Base-by-base conservation (phyloP, 1,140 invertebrate genomes). In the Lasaia peninsularis region DNA sequence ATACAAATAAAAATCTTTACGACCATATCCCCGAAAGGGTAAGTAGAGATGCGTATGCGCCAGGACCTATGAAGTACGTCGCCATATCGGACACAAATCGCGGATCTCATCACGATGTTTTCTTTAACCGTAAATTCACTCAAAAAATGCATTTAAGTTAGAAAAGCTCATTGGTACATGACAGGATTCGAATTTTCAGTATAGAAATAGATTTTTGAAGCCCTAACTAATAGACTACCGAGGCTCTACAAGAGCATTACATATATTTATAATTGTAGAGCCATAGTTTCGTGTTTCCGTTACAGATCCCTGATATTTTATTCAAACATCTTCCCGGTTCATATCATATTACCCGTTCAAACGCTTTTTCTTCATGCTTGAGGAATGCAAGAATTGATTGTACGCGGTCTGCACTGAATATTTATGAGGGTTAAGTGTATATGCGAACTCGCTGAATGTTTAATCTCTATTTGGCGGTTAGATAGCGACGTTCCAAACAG, bases 391-490 rank as follows among this genome's bases (percentile, higher is more conserved):
- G 80, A 86, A 86, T 83, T 85, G 83, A 83, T 85, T 82, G 80
- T 83, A 72, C 75, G 81, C 69, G 78, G 69, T 85, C 67, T 77
- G 70, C 54, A 56, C 68, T 78, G 81, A 84, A 85, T 87, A 85
- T 87, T 87, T 84, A 87, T 85, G 68, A 85, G 80, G 79, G 81
- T 79, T 83, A 86, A 85, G 81, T 86, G 81, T 86, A 74, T 85
- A 82, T 83, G 77, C 71, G 83, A 82, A 83, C 73, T 80, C 80
- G 67, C 75, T 86, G 81, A 86, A 86, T 86, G 78, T 86, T 86
- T 86, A 85, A 86, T 85, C 73, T 79, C 54, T 76, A 80, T 79
- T 77, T 75, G 75, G 62, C 64, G 62, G 70, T 67, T 61, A 56
- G 61, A 60, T 62, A 64, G 55, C 63, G 73, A 75, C 68, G 56